Conservation (phyloP, 2,797 vertebrate genomes). For the Malacoctenus gilli region DNA sequence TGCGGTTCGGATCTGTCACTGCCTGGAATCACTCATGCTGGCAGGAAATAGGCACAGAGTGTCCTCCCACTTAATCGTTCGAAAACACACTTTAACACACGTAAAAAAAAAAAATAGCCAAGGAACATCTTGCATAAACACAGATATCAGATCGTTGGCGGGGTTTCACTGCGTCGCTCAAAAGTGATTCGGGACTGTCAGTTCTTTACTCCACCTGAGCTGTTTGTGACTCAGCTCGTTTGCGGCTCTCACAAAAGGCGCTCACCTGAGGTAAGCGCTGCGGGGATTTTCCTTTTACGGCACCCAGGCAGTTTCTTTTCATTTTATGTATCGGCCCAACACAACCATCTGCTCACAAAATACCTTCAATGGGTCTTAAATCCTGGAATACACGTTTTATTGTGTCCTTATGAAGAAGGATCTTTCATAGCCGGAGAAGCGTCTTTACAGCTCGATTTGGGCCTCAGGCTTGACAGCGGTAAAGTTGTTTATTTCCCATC, state of each 20-base stretch:
- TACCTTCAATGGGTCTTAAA: conserved; percentile 6
- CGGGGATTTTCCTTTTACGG: conserved; percentile 18
- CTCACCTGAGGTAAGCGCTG: conserved; percentile 11
- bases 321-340: not conserved
- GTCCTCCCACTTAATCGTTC: conserved; percentile 47
- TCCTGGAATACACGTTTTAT: conserved; percentile 2
- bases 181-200: conserved; percentile 4
- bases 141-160: conserved; percentile 6
- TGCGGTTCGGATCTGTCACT: conserved; percentile 21
- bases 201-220: conserved; percentile 19
- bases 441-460: conserved; percentile 13
- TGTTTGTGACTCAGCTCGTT: conserved; percentile 37
- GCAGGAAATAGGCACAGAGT: conserved; percentile 32
- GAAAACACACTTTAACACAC: conserved; percentile 26
- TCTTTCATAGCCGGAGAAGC: not conserved
- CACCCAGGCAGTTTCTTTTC: conserved; percentile 5
- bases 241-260: not conserved
- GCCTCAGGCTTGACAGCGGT: conserved; percentile 13
- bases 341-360: conserved; percentile 34
- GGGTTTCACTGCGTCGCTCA: conserved; percentile 8
- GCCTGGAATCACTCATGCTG: conserved; percentile 37
- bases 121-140: conserved; percentile 15
- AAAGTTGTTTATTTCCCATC: conserved; percentile 31
- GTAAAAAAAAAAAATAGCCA: conserved; percentile 19
- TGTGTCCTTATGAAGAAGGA: not conserved